These are phyloP conservation scores for Columba janthina DNA, from an alignment of 2,113 vertebrate genomes.

Conservation along the genomic window DNA sequence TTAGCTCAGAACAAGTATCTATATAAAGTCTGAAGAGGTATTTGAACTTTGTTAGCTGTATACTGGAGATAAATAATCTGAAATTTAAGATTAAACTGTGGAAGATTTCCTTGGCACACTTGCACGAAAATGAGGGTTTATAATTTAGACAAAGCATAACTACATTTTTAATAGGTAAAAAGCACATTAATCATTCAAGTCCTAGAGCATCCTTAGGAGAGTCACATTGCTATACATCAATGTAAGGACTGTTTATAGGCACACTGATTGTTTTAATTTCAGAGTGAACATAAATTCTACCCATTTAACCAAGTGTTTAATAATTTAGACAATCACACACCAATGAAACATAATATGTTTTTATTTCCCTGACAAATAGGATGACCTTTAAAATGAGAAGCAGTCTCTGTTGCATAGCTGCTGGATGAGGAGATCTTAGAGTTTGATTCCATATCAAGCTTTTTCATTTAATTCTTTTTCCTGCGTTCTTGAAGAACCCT, in stretches of 20 bases:
- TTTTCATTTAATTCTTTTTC: background rate
- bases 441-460: background rate
- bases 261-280: constrained; percentile 37
- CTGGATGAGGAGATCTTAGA: background rate
- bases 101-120: background rate
- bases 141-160: background rate
- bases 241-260: constrained; percentile 15
- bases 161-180: constrained; percentile 34
- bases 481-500: background rate
- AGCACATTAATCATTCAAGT: constrained; percentile 37
- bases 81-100: background rate
- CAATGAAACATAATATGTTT: background rate
- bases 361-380: constrained; percentile 5
- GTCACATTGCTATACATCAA: background rate
- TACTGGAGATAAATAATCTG: background rate
- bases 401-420: background rate
- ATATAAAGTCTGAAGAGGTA: background rate
- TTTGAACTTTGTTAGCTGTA: background rate
- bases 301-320: constrained; percentile 12
- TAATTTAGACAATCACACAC: background rate
- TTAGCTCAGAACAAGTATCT: background rate
- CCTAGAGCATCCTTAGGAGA: background rate
- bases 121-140: background rate
- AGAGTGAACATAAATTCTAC: background rate
- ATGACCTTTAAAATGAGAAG: constrained; percentile 36